These are phyloP conservation scores for Tetragonula carbonaria DNA, from an alignment of 2,888 invertebrate species.

Conservation along the genomic window DNA sequence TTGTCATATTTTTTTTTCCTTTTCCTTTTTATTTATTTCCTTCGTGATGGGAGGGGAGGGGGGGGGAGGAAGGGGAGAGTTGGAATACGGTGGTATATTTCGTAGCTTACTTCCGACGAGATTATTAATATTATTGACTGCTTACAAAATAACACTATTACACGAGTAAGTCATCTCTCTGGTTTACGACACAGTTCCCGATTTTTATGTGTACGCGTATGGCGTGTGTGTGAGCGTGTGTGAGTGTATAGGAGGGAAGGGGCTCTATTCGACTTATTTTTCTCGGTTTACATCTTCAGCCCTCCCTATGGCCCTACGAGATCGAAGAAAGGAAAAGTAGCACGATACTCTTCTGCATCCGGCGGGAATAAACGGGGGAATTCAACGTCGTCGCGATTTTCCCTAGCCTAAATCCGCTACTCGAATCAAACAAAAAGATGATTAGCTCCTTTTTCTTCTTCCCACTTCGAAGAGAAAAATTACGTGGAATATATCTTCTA, in stretches of 20 bases:
- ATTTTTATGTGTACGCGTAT: too few relatives aligned
- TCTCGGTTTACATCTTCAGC: conserved; percentile 35
- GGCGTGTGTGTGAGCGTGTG: too few relatives aligned
- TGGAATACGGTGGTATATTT: conserved; percentile 42
- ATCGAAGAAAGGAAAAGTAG: conserved; percentile 48
- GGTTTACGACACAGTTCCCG: conserved; percentile 65
- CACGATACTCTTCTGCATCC: conserved; percentile 12
- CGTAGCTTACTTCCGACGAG: conserved; percentile 55
- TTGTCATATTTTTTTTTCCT: not conserved
- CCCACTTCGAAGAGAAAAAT: conserved; percentile 35
- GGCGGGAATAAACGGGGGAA: conserved; percentile 28
- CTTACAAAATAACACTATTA: conserved; percentile 75
- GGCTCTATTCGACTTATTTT: conserved; percentile 35
- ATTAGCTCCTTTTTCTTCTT: conserved; percentile 46
- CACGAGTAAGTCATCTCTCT: conserved; percentile 63
- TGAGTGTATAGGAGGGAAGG: conserved; percentile 1
- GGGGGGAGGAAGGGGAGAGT: too few relatives aligned
- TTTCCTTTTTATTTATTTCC: not conserved
- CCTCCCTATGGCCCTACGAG: conserved; percentile 56
- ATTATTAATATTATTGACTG: conserved; percentile 73
- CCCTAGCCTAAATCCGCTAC: conserved; percentile 40
- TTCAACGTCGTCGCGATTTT: conserved; percentile 29
- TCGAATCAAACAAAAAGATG: conserved; percentile 35
- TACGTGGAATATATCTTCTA: conserved; percentile 66
- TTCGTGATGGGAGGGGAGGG: conserved; percentile 1